Evolutionary conservation across 2,797 vertebrate genomes (phyloP).

Genomic region (Phalloptychus januarius): DNA sequence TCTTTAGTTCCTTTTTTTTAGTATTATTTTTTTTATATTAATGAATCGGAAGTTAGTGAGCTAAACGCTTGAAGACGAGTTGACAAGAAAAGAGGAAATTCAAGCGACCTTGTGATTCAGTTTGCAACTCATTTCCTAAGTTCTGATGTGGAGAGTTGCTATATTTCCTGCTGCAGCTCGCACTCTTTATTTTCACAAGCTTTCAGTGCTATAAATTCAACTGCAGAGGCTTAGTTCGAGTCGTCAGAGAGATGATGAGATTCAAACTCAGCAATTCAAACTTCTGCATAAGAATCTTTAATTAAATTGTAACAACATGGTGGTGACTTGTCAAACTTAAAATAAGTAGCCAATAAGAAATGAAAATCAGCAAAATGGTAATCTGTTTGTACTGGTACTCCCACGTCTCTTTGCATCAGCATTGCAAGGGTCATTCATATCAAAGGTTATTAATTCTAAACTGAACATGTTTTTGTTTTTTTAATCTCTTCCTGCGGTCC

Average conservation of each 20-base stretch:
- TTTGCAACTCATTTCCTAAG: background rate
- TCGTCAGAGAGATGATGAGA: background rate
- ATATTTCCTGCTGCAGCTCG: background rate
- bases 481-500: background rate
- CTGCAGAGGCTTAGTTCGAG: background rate
- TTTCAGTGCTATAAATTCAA: background rate
- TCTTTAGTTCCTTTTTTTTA: conserved; percentile 3
- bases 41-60: background rate
- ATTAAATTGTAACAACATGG: background rate
- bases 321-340: background rate
- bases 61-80: background rate
- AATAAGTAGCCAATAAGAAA: background rate
- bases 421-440: background rate
- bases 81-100: conserved; percentile 3
- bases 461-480: background rate
- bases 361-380: background rate
- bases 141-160: background rate
- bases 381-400: background rate
- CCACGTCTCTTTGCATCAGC: too few species aligned
- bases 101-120: conserved; percentile 7
- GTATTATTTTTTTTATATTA: background rate
- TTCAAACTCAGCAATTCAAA: background rate
- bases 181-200: background rate
- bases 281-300: background rate
- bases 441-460: background rate